These are phyloP conservation scores for Perodicticus potto DNA, from an alignment of 2,797 vertebrate genomes.

Conservation along the genomic window DNA sequence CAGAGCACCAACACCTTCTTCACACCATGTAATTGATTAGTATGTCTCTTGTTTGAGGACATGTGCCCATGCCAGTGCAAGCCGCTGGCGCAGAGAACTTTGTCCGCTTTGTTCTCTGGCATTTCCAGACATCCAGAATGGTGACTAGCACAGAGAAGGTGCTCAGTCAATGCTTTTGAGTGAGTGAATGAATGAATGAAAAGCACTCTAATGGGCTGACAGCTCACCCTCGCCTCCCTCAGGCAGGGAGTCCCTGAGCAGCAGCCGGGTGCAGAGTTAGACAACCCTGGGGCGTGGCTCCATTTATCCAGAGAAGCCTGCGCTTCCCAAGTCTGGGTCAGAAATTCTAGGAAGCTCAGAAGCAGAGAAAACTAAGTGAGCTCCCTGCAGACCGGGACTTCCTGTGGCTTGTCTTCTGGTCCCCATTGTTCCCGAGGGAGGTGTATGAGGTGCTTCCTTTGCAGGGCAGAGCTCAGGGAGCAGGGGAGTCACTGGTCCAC, in stretches of 20 bases:
- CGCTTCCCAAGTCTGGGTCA: background rate
- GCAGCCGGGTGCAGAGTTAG: background rate
- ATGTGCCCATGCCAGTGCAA: background rate
- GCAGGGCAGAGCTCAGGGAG: background rate
- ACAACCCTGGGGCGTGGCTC: background rate
- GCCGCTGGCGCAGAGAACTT: background rate
- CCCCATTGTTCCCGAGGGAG: background rate
- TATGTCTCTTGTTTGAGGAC: accelerated
- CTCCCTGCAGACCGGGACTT: background rate
- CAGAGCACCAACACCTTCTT: background rate
- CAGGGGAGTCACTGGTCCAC: accelerated
- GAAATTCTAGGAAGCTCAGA: background rate
- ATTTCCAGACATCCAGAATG: background rate
- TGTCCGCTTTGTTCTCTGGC: background rate
- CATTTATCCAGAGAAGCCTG: background rate
- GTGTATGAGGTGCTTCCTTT: background rate
- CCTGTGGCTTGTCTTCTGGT: accelerated
- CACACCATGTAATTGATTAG: accelerated
- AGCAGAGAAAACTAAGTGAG: background rate
- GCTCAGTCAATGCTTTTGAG: background rate
- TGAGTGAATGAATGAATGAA: background rate
- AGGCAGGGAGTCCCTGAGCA: background rate
- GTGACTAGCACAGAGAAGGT: background rate
- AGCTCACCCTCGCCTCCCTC: background rate
- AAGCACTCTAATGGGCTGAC: background rate